Percentiles rank a stretch among this genome's conserved stretches.
These are phyloP conservation scores for Chymomyza caudatula DNA, from an alignment of 2,888 invertebrate genomes.

Conservation along the genomic window DNA sequence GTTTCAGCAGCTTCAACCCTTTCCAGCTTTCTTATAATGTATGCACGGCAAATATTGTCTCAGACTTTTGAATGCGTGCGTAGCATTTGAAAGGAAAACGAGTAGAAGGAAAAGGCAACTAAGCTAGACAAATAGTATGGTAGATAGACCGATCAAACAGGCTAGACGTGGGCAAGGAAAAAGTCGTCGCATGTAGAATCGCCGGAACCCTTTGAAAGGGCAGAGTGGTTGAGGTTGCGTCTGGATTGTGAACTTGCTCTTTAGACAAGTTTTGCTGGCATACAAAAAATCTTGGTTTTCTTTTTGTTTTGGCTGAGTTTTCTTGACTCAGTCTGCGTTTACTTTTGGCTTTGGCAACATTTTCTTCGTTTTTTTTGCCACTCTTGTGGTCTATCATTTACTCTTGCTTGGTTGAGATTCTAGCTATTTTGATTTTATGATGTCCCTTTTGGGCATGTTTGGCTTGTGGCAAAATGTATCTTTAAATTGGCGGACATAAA, in stretches of 20 bases:
- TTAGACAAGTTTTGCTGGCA: slow-evolving; percentile 3
- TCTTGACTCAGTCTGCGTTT: neutral
- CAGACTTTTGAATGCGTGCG: slow-evolving; percentile 48
- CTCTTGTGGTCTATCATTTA: slow-evolving; percentile 30
- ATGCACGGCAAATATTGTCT: slow-evolving; percentile 71
- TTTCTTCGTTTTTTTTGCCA: slow-evolving; percentile 9
- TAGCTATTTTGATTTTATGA: slow-evolving; percentile 17
- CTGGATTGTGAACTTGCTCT: slow-evolving; percentile 18
- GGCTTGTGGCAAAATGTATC: slow-evolving; percentile 19
- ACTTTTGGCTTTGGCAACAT: slow-evolving; percentile 11
- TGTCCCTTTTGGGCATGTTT: slow-evolving; percentile 43
- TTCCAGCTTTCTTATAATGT: slow-evolving; percentile 39
- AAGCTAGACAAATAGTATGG: slow-evolving; percentile 46
- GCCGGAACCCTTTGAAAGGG: slow-evolving; percentile 24
- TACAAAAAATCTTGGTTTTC: neutral
- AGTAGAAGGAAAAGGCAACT: slow-evolving; percentile 10
- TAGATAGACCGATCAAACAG: slow-evolving; percentile 28
- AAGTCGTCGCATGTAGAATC: neutral
- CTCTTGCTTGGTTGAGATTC: slow-evolving; percentile 2
- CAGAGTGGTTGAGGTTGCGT: slow-evolving; percentile 25
- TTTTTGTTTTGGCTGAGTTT: slow-evolving; percentile 14
- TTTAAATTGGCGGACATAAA: slow-evolving; percentile 7
- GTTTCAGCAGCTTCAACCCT: neutral
- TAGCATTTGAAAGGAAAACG: slow-evolving; percentile 14
- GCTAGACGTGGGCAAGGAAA: slow-evolving; percentile 26